Evolutionary conservation across 2,113 vertebrate genomes (phyloP).

Genomic region (Oophaga pumilio): DNA sequence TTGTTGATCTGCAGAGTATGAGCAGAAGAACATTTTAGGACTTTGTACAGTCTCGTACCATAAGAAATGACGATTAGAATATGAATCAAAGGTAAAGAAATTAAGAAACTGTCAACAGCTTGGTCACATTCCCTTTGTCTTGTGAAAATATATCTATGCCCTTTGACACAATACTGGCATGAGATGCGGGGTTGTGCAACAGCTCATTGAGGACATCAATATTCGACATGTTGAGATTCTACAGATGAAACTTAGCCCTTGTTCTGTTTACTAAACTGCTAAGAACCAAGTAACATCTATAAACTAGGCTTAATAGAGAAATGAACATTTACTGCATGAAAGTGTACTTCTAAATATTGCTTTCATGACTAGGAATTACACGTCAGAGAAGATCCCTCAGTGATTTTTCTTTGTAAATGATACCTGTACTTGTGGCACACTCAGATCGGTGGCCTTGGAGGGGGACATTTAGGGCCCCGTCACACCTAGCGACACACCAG

Average conservation of each 20-base stretch:
- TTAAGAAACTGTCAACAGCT: background rate
- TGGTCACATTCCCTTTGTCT: background rate
- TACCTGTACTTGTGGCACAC: too few species aligned
- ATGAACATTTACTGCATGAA: background rate
- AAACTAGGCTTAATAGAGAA: background rate
- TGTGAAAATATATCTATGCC: background rate
- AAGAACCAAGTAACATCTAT: background rate
- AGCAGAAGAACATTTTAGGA: background rate
- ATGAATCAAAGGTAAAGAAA: background rate
- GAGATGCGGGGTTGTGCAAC: constrained; percentile 3
- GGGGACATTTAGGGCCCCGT: too few species aligned
- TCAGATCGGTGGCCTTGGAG: too few species aligned
- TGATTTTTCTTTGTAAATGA: too few species aligned
- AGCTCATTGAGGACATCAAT: background rate
- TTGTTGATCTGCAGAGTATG: background rate
- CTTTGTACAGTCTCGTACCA: background rate
- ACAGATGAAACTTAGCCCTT: background rate
- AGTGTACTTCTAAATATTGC: background rate
- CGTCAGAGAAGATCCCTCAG: background rate
- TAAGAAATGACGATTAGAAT: background rate
- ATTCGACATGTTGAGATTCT: background rate
- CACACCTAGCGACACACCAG: too few species aligned
- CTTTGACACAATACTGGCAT: constrained; percentile 12
- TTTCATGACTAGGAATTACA: background rate
- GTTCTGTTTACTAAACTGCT: background rate